phyloP scores from a whole-genome alignment of 1,140 invertebrate species.

The Drosophila erecta region DNA sequence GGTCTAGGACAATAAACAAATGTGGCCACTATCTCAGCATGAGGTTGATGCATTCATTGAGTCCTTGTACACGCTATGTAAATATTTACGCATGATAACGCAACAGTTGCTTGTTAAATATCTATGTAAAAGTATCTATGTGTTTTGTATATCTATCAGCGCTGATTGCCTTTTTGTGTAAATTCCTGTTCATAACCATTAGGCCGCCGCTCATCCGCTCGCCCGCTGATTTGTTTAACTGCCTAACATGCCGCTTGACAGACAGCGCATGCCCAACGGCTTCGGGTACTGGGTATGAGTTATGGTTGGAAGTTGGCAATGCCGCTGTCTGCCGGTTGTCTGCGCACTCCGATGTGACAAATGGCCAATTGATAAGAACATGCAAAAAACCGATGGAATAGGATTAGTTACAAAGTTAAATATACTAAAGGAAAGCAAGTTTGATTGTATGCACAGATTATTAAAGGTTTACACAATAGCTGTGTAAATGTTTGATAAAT shows the following conservation, averaged over 20 bases:
- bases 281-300: constrained; percentile 20
- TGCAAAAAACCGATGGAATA: too few relatives aligned
- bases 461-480: too few relatives aligned
- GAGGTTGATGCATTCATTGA: constrained; percentile 60
- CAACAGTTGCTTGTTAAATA: constrained; percentile 27
- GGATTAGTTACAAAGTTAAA: too few relatives aligned
- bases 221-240: constrained; percentile 1
- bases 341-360: constrained; percentile 53
- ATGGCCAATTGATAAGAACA: constrained; percentile 61
- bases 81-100: constrained; percentile 66
- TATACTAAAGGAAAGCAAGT: too few relatives aligned
- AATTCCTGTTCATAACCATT: constrained; percentile 54
- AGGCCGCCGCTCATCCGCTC: too few relatives aligned
- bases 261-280: constrained; percentile 38
- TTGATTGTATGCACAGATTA: too few relatives aligned
- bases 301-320: constrained; percentile 29
- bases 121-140: not conserved
- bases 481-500: too few relatives aligned
- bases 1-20: too few relatives aligned
- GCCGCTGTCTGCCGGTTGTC: constrained; percentile 40
- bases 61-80: constrained; percentile 44
- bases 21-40: constrained; percentile 23
- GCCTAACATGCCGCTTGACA: constrained; percentile 16
- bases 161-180: constrained; percentile 75
- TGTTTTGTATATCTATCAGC: constrained; percentile 63